These are phyloP conservation scores for Uloborus diversus DNA, from an alignment of 1,140 invertebrate genomes.

Conservation along the genomic window DNA sequence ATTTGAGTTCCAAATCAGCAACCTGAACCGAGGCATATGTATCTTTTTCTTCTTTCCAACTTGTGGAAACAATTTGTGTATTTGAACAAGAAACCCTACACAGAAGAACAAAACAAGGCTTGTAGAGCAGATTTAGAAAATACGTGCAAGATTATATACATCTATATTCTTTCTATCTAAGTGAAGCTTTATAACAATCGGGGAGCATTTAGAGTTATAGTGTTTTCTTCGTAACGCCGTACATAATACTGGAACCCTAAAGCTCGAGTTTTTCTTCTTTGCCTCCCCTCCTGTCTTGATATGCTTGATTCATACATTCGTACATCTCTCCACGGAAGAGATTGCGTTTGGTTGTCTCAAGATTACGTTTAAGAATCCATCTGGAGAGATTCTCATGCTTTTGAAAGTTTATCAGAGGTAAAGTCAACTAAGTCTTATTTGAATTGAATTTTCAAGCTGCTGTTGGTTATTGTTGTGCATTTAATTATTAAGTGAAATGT, in stretches of 20 bases:
- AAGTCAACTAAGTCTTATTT: no score
- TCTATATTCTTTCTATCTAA: conserved; percentile 4
- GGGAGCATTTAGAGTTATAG: conserved; percentile 30
- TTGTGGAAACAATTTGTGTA: conserved; percentile 46
- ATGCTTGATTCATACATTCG: not conserved
- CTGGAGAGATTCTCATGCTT: no score
- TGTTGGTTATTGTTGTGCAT: no score
- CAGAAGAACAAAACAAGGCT: conserved; percentile 34
- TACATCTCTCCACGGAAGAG: not conserved
- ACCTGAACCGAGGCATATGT: conserved; percentile 3
- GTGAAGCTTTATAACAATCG: conserved; percentile 35
- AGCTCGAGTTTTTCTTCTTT: not conserved
- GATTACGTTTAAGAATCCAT: not conserved
- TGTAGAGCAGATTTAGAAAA: conserved; percentile 37
- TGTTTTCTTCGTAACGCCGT: not conserved
- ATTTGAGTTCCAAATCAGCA: conserved; percentile 47
- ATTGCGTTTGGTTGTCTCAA: not conserved
- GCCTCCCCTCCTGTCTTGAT: not conserved
- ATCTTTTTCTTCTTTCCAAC: not conserved
- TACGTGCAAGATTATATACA: not conserved
- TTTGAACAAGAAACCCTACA: conserved; percentile 22
- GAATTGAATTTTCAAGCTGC: no score
- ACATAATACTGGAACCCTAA: not conserved
- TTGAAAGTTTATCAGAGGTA: no score
- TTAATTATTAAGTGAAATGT: no score